Evolutionary conservation across 1,140 invertebrate genomes (phyloP).

Genomic region (Odontomachus brunneus): DNA sequence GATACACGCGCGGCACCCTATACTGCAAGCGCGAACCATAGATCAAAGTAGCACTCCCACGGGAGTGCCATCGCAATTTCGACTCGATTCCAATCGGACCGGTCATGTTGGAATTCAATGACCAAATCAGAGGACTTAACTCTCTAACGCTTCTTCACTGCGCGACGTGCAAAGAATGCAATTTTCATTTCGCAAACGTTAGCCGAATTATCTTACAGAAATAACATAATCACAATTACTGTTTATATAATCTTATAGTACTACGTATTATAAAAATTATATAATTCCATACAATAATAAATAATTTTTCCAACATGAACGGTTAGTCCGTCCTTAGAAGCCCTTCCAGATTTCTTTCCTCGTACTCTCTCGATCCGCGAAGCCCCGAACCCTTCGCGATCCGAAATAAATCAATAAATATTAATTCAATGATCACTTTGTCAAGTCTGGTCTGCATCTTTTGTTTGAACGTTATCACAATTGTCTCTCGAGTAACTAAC

Average conservation of each 20-base stretch:
- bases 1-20: background rate
- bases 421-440: constrained; percentile 3
- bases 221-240: background rate
- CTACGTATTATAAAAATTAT: too few species aligned
- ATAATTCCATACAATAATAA: background rate
- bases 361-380: background rate
- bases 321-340: background rate
- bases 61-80: constrained; percentile 33
- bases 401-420: constrained; percentile 13
- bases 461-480: background rate
- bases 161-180: background rate
- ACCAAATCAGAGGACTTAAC: background rate
- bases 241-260: too few species aligned
- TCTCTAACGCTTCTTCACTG: background rate
- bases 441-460: constrained; percentile 7
- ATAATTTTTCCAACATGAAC: constrained; percentile 39
- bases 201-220: background rate
- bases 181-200: background rate
- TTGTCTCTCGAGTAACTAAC: background rate
- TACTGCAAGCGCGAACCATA: constrained; percentile 10
- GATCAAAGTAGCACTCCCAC: constrained; percentile 17
- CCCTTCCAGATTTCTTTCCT: background rate
- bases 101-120: constrained; percentile 29
- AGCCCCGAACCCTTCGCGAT: background rate
- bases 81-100: constrained; percentile 12